A percentile compares a stretch with the other conserved stretches of the same genome.
These are phyloP conservation scores for Cottoperca gobio DNA, from an alignment of 2,797 vertebrate genomes.

Conservation along the genomic window DNA sequence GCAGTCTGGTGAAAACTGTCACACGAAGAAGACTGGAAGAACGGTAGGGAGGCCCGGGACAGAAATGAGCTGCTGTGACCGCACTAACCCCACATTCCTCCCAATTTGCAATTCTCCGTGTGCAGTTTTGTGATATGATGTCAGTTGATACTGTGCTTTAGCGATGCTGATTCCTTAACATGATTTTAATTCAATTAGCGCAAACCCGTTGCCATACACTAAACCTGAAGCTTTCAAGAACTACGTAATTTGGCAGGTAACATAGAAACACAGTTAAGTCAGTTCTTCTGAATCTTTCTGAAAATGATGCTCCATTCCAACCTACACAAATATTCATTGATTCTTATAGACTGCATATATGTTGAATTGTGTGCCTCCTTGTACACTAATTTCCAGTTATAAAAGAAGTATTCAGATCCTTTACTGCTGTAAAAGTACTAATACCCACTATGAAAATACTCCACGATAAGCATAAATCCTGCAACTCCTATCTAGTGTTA, in stretches of 20 bases:
- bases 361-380: not conserved
- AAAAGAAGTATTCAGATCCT: too few species aligned
- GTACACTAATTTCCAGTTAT: not conserved
- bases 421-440: too few species aligned
- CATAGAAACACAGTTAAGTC: not conserved
- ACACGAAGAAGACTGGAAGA: constrained; percentile 14
- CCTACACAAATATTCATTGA: not conserved
- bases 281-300: not conserved
- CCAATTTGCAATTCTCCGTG: not conserved
- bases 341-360: not conserved
- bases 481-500: too few species aligned
- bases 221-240: not conserved
- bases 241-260: not conserved
- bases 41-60: not conserved
- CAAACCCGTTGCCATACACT: not conserved
- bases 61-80: not conserved
- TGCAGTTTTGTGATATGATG: not conserved
- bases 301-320: not conserved
- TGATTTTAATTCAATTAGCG: not conserved
- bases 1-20: constrained; percentile 38
- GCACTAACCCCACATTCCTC: not conserved
- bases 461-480: too few species aligned
- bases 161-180: constrained; percentile 7
- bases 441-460: too few species aligned
- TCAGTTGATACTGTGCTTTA: not conserved